Conservation (phyloP, 2,888 invertebrate species). For the Dione vanillae region DNA sequence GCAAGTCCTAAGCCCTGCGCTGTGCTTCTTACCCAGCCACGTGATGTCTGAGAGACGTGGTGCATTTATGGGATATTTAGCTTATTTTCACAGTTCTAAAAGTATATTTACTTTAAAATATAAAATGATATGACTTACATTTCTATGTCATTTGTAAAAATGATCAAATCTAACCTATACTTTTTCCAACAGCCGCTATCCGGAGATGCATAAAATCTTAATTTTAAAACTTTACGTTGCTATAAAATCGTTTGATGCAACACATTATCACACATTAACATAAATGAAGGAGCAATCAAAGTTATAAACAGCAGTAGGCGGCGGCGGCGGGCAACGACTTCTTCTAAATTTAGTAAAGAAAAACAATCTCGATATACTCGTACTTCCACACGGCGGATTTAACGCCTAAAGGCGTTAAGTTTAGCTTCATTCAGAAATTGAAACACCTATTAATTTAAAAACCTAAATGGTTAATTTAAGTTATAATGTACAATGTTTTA, state of each 20-base stretch:
- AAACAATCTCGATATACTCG: not conserved
- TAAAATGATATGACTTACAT: too few species aligned
- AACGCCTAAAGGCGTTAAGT: constrained; percentile 17
- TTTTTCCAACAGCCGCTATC: too few species aligned
- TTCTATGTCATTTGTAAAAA: too few species aligned
- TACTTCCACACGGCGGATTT: constrained; percentile 10
- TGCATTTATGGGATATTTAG: too few species aligned
- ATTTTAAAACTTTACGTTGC: not conserved
- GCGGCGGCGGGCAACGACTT: constrained; percentile 33
- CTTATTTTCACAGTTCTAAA: too few species aligned
- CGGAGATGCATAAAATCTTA: not conserved
- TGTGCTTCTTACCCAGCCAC: too few species aligned
- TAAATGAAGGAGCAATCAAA: constrained; percentile 15
- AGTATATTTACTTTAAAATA: too few species aligned
- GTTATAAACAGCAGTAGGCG: constrained; percentile 1
- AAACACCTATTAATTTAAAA: constrained; percentile 16
- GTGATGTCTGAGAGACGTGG: too few species aligned
- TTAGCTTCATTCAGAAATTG: constrained; percentile 29
- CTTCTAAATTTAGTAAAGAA: constrained; percentile 37
- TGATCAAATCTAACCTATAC: not conserved
- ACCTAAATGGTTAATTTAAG: not conserved
- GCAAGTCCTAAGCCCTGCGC: too few species aligned
- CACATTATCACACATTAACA: not conserved
- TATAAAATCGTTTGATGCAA: constrained; percentile 11
- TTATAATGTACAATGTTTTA: not conserved